A percentile compares a stretch with the other conserved stretches of the same genome.
These are phyloP conservation scores for Xyrauchen texanus DNA, from an alignment of 2,113 vertebrate species.

Conservation along the genomic window DNA sequence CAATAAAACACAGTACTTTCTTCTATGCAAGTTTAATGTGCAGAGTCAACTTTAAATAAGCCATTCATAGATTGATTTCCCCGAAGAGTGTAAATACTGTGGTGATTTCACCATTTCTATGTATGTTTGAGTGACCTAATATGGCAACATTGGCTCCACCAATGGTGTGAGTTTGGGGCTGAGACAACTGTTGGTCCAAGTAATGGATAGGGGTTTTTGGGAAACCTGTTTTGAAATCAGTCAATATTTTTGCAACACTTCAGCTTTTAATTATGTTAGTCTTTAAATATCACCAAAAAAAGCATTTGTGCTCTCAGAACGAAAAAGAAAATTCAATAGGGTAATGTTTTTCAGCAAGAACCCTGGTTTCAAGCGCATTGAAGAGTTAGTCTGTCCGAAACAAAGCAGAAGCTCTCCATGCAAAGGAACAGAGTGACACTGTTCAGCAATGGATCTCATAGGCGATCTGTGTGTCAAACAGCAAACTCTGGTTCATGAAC, in stretches of 20 bases:
- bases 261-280: not conserved
- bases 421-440: not conserved
- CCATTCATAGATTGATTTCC: not conserved
- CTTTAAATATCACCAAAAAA: not conserved
- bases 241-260: no score
- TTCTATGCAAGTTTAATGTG: not conserved
- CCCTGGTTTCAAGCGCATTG: not conserved
- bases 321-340: slow-evolving; percentile 26
- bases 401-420: not conserved
- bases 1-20: no score
- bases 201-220: no score
- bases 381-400: not conserved
- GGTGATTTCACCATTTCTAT: not conserved
- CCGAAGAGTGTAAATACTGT: not conserved
- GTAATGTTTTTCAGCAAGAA: not conserved
- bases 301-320: slow-evolving; percentile 36
- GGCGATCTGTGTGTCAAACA: slow-evolving; percentile 81
- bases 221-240: not conserved
- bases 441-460: slow-evolving; percentile 87
- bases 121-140: not conserved
- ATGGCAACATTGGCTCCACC: not conserved
- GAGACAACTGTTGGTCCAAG: no score
- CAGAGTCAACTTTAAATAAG: not conserved
- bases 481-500: slow-evolving; percentile 77
- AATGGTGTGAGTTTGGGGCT: no score